These are phyloP conservation scores for Danaus chrysippus DNA, from an alignment of 2,888 invertebrate species.

Conservation along the genomic window DNA sequence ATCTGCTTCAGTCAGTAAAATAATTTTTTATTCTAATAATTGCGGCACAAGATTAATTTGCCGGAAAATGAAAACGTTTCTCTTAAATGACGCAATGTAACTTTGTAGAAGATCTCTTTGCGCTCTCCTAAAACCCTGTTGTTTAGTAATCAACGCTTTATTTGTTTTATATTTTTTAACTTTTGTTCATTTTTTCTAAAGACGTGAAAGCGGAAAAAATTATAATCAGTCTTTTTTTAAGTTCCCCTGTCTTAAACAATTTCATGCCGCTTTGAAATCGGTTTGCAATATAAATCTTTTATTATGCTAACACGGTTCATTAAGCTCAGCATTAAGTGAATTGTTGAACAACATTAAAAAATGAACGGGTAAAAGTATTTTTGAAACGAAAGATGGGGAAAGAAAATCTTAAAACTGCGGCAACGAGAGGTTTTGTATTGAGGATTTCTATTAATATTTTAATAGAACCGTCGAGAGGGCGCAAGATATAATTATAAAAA, in stretches of 20 bases:
- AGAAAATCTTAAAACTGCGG: conserved; percentile 46
- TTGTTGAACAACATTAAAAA: conserved; percentile 74
- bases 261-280: conserved; percentile 71
- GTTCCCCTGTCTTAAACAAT: conserved; percentile 56
- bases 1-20: conserved; percentile 23
- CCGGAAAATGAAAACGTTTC: conserved; percentile 29
- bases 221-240: conserved; percentile 45
- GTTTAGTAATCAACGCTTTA: conserved; percentile 48
- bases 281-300: conserved; percentile 75
- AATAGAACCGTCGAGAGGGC: conserved; percentile 13
- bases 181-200: conserved; percentile 40
- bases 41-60: conserved; percentile 27
- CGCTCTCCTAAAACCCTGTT: conserved; percentile 39
- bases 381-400: conserved; percentile 48
- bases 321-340: conserved; percentile 76
- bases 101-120: conserved; percentile 34
- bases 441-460: conserved; percentile 42
- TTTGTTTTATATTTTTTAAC: conserved; percentile 52
- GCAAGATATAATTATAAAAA: conserved; percentile 1
- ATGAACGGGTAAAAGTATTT: conserved; percentile 67
- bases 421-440: conserved; percentile 44
- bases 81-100: conserved; percentile 27
- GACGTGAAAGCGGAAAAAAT: conserved; percentile 52
- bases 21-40: conserved; percentile 28
- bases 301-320: conserved; percentile 76